Percentiles rank a stretch among this genome's conserved stretches.
These are phyloP conservation scores for Carollia perspicillata DNA, from an alignment of 2,113 vertebrate genomes.

Conservation along the genomic window DNA sequence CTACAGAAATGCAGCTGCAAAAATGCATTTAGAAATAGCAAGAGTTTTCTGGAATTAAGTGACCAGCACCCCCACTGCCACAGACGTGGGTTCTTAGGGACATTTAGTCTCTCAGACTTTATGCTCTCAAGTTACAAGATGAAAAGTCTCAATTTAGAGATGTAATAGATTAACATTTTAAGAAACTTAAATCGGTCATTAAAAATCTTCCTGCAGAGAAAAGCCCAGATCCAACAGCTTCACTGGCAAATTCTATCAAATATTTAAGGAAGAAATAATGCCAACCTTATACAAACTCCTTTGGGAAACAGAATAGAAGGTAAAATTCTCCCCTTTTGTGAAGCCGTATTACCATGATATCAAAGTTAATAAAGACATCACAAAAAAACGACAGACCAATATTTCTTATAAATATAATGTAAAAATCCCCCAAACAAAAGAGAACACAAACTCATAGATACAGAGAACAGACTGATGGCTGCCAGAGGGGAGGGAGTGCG, in stretches of 20 bases:
- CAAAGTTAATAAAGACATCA: not conserved
- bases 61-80: not conserved
- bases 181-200: not conserved
- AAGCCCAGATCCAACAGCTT: not conserved
- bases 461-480: no score
- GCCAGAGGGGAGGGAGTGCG: no score
- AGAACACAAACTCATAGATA: no score
- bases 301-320: not conserved
- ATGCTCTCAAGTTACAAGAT: not conserved
- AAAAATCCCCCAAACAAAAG: no score
- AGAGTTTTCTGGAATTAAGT: not conserved
- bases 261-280: not conserved
- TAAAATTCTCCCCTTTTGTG: not conserved
- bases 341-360: not conserved
- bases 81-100: not conserved
- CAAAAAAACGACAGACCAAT: not conserved
- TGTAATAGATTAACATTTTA: not conserved
- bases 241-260: not conserved
- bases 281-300: not conserved
- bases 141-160: not conserved
- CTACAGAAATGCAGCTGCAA: not conserved
- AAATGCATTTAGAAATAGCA: not conserved
- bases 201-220: not conserved
- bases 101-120: not conserved
- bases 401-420: no score